phyloP scores from a whole-genome alignment of 2,113 vertebrate genomes.

The Tauraco erythrolophus region DNA sequence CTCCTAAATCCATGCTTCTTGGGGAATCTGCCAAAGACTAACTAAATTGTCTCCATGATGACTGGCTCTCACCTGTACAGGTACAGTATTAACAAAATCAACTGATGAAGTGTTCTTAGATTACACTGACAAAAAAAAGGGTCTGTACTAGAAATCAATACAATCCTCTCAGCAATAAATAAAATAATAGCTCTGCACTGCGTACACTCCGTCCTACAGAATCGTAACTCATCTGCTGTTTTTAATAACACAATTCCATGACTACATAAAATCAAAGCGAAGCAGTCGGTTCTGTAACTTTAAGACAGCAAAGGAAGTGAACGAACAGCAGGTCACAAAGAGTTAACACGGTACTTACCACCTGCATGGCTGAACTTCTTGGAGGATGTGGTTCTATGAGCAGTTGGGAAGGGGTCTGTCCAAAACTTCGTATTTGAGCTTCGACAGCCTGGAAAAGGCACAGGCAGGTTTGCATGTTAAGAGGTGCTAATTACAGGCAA shows the following conservation, averaged over 20 bases:
- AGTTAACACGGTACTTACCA: constrained; percentile 83
- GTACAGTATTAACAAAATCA: constrained; percentile 50
- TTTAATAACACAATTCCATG: not conserved
- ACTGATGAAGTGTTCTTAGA: constrained; percentile 42
- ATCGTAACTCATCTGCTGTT: not conserved
- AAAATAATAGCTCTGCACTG: not conserved
- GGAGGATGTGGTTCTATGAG: constrained; percentile 97
- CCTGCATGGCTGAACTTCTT: constrained; percentile 97
- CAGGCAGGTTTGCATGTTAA: constrained; percentile 81
- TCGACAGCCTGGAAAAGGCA: constrained; percentile 90
- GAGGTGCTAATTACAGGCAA: constrained; percentile 89
- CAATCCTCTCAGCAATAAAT: constrained; percentile 31
- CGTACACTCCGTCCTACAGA: not conserved
- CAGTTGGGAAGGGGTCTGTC: constrained; percentile 96
- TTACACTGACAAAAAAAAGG: not conserved
- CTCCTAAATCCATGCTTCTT: constrained; percentile 60
- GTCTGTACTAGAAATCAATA: not conserved
- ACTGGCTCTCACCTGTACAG: constrained; percentile 58
- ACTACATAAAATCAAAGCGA: not conserved
- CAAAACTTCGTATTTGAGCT: constrained; percentile 97
- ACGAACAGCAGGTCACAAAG: not conserved
- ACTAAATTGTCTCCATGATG: constrained; percentile 17
- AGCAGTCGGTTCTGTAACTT: not conserved
- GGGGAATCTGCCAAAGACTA: constrained; percentile 61
- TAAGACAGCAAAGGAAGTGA: not conserved